Evolutionary conservation across 1,140 invertebrate species (phyloP).

Genomic region (Bombus balteatus): DNA sequence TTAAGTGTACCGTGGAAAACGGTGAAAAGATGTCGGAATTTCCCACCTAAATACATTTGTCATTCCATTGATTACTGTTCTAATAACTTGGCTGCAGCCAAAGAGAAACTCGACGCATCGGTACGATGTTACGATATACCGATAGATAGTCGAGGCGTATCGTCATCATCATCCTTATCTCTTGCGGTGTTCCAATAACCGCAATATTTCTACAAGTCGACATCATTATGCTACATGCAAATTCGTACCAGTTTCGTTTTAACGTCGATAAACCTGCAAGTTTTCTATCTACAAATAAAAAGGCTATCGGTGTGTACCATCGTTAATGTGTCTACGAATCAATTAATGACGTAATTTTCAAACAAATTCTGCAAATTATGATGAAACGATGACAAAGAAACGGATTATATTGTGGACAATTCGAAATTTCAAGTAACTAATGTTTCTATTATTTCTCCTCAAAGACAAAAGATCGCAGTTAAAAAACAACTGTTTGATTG

Average conservation of each 20-base stretch:
- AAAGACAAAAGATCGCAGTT: not conserved
- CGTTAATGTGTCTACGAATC: not conserved
- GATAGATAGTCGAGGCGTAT: not conserved
- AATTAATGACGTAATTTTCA: not conserved
- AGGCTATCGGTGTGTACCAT: not conserved
- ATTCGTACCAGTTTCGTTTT: not conserved
- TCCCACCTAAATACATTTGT: not conserved
- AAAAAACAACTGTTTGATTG: too few species aligned
- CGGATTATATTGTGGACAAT: too few species aligned
- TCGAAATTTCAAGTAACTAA: too few species aligned
- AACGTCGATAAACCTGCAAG: not conserved
- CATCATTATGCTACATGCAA: not conserved
- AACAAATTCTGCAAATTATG: too few species aligned
- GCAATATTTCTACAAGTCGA: not conserved
- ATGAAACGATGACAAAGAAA: too few species aligned
- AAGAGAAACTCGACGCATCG: conserved; percentile 25
- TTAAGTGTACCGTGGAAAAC: not conserved
- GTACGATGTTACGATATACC: conserved; percentile 19
- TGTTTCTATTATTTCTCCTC: too few species aligned
- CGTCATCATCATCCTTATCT: conserved; percentile 29
- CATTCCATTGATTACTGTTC: conserved; percentile 4
- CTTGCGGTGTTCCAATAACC: conserved; percentile 32
- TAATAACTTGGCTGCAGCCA: not conserved
- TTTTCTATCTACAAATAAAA: not conserved
- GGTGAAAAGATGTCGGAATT: not conserved